Conservation (phyloP, 2,113 vertebrate genomes). For the Pygathrix nemaeus region DNA sequence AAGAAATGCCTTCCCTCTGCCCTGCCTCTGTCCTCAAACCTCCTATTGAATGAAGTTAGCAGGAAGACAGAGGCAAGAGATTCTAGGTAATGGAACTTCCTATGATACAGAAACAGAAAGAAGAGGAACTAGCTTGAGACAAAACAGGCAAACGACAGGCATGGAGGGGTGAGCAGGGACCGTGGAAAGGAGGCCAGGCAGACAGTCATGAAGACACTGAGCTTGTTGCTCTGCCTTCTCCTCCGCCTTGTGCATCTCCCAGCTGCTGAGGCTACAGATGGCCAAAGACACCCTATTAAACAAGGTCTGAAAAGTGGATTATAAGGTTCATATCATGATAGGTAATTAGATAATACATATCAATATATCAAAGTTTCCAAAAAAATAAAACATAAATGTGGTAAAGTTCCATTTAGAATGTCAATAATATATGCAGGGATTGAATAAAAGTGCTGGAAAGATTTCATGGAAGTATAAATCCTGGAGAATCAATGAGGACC, state of each 20-base stretch:
- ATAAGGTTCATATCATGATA: not conserved
- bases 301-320: not conserved
- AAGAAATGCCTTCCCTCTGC: not conserved
- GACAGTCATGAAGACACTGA: not conserved
- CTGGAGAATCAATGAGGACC: not conserved
- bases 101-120: not conserved
- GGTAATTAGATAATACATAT: not conserved
- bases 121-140: not conserved
- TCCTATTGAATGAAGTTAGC: not conserved
- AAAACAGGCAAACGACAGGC: not conserved
- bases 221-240: accelerated
- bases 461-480: not conserved
- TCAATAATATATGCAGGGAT: not conserved
- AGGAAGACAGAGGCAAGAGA: not conserved
- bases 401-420: not conserved
- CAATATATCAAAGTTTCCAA: not conserved
- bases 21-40: not conserved
- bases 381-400: not conserved
- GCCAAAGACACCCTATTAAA: not conserved
- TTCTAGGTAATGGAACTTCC: not conserved
- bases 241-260: not conserved
- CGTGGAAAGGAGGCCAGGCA: not conserved
- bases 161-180: not conserved
- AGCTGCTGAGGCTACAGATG: not conserved
- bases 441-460: not conserved